A percentile compares a stretch with the other conserved stretches of the same genome.
These are phyloP conservation scores for Cranoglanis bouderius DNA, from an alignment of 2,113 vertebrate species.

Conservation along the genomic window DNA sequence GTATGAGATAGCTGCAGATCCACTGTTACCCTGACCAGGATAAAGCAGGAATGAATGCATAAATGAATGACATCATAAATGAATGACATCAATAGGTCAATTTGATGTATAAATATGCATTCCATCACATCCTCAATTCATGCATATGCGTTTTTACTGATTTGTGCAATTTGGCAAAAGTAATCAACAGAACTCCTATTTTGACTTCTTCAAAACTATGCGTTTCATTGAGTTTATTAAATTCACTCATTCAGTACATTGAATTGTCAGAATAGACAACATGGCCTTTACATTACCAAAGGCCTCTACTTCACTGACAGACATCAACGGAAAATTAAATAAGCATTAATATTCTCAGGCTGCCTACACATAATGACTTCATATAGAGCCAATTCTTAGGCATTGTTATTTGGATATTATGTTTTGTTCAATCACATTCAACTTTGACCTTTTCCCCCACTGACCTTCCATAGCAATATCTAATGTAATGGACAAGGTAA, in stretches of 20 bases:
- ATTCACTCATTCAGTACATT: neutral
- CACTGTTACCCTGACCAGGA: neutral
- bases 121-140: neutral
- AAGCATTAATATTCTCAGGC: neutral
- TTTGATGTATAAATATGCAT: neutral
- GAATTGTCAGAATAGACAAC: too few relatives aligned
- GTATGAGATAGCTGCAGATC: neutral
- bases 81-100: neutral
- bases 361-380: neutral
- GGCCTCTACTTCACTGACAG: neutral
- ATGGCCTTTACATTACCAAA: neutral
- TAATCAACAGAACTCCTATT: neutral
- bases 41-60: neutral
- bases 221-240: neutral
- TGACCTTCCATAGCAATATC: neutral
- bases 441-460: neutral
- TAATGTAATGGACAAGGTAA: neutral
- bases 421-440: neutral
- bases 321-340: neutral
- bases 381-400: neutral
- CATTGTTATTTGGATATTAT: neutral
- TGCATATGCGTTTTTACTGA: neutral
- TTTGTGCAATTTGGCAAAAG: neutral
- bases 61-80: neutral
- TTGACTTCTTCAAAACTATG: neutral